Evolutionary conservation across 2,113 vertebrate species (phyloP).

Genomic region (Xiphophorus couchianus): DNA sequence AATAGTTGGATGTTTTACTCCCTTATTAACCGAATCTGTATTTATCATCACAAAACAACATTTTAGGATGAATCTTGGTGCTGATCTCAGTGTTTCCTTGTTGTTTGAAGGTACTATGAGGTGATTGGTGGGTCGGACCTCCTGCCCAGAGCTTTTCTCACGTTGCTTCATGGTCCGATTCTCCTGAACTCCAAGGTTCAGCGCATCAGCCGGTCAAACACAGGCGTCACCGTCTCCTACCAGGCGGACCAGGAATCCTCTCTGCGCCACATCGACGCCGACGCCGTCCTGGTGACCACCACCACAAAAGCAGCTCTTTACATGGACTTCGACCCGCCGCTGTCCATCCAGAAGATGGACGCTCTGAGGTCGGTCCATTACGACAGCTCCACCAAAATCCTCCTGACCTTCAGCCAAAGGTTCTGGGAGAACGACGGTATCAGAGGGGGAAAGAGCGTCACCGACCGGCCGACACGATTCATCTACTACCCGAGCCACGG

Average conservation of each 20-base stretch:
- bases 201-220: constrained; percentile 13
- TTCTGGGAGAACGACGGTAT: constrained; percentile 80
- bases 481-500: constrained; percentile 85
- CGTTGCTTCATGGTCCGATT: constrained; percentile 46
- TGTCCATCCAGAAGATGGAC: constrained; percentile 68
- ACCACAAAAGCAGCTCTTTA: constrained; percentile 78
- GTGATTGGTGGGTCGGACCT: constrained; percentile 67
- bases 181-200: constrained; percentile 56
- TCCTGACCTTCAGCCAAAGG: constrained; percentile 72
- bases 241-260: not conserved
- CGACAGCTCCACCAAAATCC: constrained; percentile 74
- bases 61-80: too few relatives aligned
- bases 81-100: not conserved
- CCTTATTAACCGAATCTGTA: too few relatives aligned
- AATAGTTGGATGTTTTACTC: too few relatives aligned
- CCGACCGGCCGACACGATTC: constrained; percentile 75
- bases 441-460: constrained; percentile 71
- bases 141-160: constrained; percentile 52
- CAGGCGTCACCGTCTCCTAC: constrained; percentile 20
- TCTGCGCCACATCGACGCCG: not conserved
- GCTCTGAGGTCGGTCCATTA: constrained; percentile 80
- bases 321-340: constrained; percentile 71
- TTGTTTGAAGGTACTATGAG: constrained; percentile 68
- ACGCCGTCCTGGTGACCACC: constrained; percentile 72
- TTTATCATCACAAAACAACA: too few relatives aligned